Base-by-base conservation (phyloP, 1,140 invertebrate genomes). In the Myzus persicae region DNA sequence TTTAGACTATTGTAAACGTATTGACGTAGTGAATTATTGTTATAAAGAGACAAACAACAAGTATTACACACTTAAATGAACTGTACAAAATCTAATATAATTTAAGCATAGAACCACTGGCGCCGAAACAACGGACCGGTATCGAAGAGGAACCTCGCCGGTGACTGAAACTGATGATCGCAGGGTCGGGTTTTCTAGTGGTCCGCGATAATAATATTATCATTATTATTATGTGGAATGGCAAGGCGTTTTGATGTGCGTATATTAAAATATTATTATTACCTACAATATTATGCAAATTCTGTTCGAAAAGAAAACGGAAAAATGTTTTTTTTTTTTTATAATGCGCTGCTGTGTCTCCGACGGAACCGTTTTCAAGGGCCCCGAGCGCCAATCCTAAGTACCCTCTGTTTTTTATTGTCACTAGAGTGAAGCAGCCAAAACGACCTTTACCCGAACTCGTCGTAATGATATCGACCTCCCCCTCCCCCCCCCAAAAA, bases 341-440 rank as follows among this genome's bases (percentile, higher is more conserved):
- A 8, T 89, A 54, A 89, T 40, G 51, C 38, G 51, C 9, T 38
- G 51, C 36, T 44, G 18, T n/a, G 91, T 46, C 67, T 51, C 36
- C 90, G n/a, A 1, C n/a, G 90, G 67, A 42, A 42, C 40, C 51
- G 46, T 85, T 90, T 90, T 93, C 76, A 85, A 93, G 91, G 81
- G 38, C 76, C 54, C 42, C 44, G 67, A 42, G 85, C 42, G 3
- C 40, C 59, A 4, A 36, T 46, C 76, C 20, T 93, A 93, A 93
- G 91, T 93, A 82, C 76, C 91, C 81, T 81, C 91, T 93, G 91
- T 93, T 93, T 93, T 93, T 93, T 93, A 93, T 93, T n/a, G 91
- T 84, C 91, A 93, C 91, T 84, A 48, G 46, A 84, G 36, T 84
- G 91, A 82, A 85, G 81, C 91, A 54, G 91, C 81, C 90, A 84